Base-by-base conservation (phyloP, 2,797 vertebrate genomes). In the Phoeniculus purpureus region DNA sequence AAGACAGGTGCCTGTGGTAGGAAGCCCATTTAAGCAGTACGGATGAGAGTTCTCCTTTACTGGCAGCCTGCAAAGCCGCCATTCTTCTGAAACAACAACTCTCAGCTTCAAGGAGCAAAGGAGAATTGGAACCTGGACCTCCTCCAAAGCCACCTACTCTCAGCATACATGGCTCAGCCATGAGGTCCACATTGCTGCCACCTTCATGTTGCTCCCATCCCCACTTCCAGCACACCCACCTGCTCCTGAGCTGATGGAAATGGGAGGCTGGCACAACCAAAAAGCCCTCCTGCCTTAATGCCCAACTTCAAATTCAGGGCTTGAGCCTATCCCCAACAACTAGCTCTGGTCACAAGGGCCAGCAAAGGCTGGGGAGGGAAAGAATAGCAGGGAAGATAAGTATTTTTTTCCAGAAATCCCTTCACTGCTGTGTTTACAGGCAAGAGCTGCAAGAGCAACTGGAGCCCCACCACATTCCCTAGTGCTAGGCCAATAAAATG, bases 191-290 rank as follows among this genome's bases (percentile, higher is more conserved):
- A 1, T 2, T 3, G 5, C 60, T 79, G 52, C 11, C 19, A 4
- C 6, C 23, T 43, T 54, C 48, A 11, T 1, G 2, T 3, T 8
- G 0, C 62, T 75, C 66, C 70, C 25, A 1, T 54, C 18, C 45
- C 1, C 0, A 0, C 60, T 72, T 27, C 40, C 64, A 88, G 61
- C 51, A 50, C 9, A 6, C 7, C 21, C 0, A 0, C 20, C 55
- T 51, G 45, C 55, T 68, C 52, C 84, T 15, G 5, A 12, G 37
- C 37, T 22, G 29, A 73, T 23, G 34, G 52, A 34, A 83, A 47
- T 0, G 3, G 12, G 52, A 70, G 19, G 40, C 45, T 72, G 71
- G 51, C 23, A 75, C 12, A 61, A 56, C n/a, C 12, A 6, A n/a
- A 88, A 70, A 92, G 23, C 48, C 26, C 20, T 76, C 60, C 56